Evolutionary conservation across 2,797 vertebrate genomes (phyloP), one percentile per base, ranked within the genome.

Genomic region (Graptemys geographica): DNA sequence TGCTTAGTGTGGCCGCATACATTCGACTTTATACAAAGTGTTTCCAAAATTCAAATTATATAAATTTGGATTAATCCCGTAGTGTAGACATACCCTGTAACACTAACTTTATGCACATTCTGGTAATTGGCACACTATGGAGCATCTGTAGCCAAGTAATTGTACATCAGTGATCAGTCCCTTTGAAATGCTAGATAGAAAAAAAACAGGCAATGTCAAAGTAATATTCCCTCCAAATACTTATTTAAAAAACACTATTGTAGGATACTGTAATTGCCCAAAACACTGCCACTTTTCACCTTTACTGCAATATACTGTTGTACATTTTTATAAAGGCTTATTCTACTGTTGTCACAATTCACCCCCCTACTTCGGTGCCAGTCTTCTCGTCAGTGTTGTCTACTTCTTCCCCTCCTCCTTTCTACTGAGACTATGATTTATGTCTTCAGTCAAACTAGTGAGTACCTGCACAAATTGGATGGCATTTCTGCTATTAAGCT

Each of bases 401-500:
- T 90, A 74, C 79, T 82, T 62, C 31, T 12, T 88, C 18, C 44
- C 3, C 49, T 87, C 52, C 47, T 62, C 16, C 3, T n/a, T 94
- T 72, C 79, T 44, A n/a, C 44, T 2, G 0, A 90, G 89, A 56
- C 31, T 4, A 0, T 93, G 95, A 97, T 96, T 96, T 93, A 97
- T 81, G 49, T 87, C 53, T 93, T 47, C 72, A 82, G 86, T 87
- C 87, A 87, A 80, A 84, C 55, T n/a, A 13, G 31, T 16, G n/a
- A 94, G 25, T 23, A 86, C 83, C 15, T 1, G 88, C 94, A 89
- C 2, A 83, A 92, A 57, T 90, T 28, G 15, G 31, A 10, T 78
- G 62, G 49, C 83, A 91, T 87, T 90, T 89, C 80, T 88, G 81
- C 79, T 92, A 90, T 91, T 91, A 94, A 87, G 57, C 84, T 65